Conservation (phyloP, 2,113 vertebrate species). For the Oreochromis spilurus region DNA sequence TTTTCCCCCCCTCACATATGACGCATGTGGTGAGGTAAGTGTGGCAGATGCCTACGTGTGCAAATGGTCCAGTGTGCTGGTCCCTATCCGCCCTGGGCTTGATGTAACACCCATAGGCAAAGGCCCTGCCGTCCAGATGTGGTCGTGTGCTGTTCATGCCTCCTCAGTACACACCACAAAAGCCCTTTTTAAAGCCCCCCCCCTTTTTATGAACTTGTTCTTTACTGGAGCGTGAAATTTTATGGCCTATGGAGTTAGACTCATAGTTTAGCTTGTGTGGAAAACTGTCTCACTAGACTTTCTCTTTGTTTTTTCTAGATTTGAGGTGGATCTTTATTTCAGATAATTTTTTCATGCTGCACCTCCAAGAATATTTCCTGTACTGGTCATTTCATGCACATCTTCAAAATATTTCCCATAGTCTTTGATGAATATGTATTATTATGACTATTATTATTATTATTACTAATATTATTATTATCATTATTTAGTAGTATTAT, state of each 20-base stretch:
- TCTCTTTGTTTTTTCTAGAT: background rate
- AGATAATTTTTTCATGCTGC: background rate
- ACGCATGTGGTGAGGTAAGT: background rate
- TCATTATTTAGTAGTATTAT: fast-evolving
- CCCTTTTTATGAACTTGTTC: background rate
- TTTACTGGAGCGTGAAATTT: conserved; percentile 42
- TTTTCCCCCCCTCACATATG: background rate
- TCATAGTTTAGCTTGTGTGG: background rate
- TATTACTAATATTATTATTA: fast-evolving
- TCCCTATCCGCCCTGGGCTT: background rate
- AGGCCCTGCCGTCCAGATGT: background rate
- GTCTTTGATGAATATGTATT: background rate
- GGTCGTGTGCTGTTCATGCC: background rate
- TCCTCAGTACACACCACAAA: background rate
- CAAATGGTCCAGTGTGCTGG: background rate
- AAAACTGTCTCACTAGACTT: background rate
- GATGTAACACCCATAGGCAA: background rate
- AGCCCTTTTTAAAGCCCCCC: background rate
- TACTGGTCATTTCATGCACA: background rate
- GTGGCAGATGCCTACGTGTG: background rate
- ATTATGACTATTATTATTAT: background rate
- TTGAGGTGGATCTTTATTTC: background rate
- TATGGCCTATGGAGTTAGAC: background rate
- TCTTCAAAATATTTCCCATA: background rate
- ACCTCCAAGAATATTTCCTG: background rate